These are phyloP conservation scores for Actinia equina DNA, from an alignment of 64 coral and sea anemone genomes.

Conservation along the genomic window DNA sequence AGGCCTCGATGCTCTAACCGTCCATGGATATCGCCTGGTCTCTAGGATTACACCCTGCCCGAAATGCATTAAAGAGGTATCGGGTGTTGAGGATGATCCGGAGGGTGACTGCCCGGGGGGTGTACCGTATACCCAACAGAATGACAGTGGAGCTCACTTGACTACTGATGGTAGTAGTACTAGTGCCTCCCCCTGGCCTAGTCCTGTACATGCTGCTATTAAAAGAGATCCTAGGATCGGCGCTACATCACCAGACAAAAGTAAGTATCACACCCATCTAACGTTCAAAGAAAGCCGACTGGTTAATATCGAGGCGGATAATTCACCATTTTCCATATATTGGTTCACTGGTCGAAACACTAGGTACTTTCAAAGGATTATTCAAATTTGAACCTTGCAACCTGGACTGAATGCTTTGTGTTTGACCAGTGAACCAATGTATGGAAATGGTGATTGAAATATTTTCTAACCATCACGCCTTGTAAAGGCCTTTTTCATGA, in stretches of 20 bases:
- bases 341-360: no score
- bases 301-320: no score
- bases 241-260: neutral
- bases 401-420: no score
- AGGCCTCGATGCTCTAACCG: slow-evolving; percentile 91
- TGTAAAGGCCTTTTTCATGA: no score
- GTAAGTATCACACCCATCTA: neutral
- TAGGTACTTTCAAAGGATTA: no score
- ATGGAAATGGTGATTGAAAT: no score
- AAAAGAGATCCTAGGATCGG: neutral
- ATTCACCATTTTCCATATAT: no score
- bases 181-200: slow-evolving; percentile 80
- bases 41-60: slow-evolving; percentile 77
- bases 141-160: slow-evolving; percentile 59
- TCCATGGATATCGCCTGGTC: slow-evolving; percentile 90
- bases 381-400: no score
- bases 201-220: slow-evolving; percentile 57
- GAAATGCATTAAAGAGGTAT: slow-evolving; percentile 75
- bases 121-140: slow-evolving; percentile 8
- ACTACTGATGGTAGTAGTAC: slow-evolving; percentile 80
- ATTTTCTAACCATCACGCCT: no score
- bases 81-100: slow-evolving; percentile 44
- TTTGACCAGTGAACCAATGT: no score
- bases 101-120: neutral
- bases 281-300: no score